Base-by-base conservation (phyloP, 2,113 vertebrate species). In the Taurulus bubalis region DNA sequence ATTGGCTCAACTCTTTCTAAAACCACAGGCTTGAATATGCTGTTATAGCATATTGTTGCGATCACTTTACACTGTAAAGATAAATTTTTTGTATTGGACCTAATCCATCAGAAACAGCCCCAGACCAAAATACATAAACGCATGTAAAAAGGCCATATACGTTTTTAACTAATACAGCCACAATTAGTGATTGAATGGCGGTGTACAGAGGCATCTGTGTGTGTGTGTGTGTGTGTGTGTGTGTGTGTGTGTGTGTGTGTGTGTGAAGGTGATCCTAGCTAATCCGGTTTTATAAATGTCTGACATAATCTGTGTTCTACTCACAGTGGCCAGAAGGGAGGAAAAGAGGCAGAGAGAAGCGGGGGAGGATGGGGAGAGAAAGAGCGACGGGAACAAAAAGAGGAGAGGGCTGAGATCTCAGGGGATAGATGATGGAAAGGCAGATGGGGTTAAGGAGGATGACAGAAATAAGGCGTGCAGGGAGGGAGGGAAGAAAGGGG, bases 251-350 rank as follows among this genome's bases (percentile, higher is more conserved):
- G 5, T 64, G 18, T 51, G 67, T 64, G 70, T 16, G 36, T 70
- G 85, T 63, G 65, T 91, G 90, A 92, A 92, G 90, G 92, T 92
- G 91, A 93, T 93, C 90, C 88, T 36, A 67, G 90, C 80, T 94
- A 94, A 94, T 94, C 92, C 80, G 82, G 83, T 89, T 90, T 93
- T 90, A 87, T 87, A 92, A 91, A 92, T 84, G 90, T 92, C 90
- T 92, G 86, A 88, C 87, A 93, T 93, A 94, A 94, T 93, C 92
- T 92, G 85, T 83, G 89, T 89, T 88, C 79, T 71, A 71, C 84
- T 86, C 90, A 85, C 88, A 87, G 85, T 36, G 75, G 80, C 82
- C 88, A 80, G 79, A 75, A 67, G 62, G 58, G 71, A 79, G 55
- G 24, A 62, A 84, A 84, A 64, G 66, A 71, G 62, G 3, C 9